Conservation (phyloP, 1,140 invertebrate genomes). For the Ceratoteleas bidentatus region DNA sequence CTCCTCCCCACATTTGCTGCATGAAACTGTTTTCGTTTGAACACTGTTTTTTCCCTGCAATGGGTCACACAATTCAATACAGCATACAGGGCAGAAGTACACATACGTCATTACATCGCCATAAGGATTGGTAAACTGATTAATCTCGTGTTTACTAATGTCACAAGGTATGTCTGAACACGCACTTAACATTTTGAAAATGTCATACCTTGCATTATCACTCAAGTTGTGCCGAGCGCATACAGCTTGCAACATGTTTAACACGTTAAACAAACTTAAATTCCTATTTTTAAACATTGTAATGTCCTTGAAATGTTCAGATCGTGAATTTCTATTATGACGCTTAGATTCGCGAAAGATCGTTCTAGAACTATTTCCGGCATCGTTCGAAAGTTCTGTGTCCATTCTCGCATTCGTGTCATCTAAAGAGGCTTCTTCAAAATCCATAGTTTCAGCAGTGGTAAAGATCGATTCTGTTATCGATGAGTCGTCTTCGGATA, state of each 20-base stretch:
- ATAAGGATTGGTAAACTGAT: neutral
- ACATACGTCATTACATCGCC: neutral
- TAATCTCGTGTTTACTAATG: neutral
- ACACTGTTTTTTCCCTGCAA: neutral
- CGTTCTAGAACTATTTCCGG: too few species aligned
- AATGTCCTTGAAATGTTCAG: neutral
- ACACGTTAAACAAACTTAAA: neutral
- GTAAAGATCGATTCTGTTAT: too few species aligned
- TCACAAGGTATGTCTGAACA: neutral
- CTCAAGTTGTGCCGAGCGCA: neutral
- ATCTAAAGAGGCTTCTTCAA: too few species aligned
- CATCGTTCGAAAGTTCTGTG: too few species aligned
- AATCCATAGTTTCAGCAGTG: too few species aligned
- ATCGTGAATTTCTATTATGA: neutral
- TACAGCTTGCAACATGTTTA: slow-evolving; percentile 5
- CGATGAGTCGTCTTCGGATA: too few species aligned
- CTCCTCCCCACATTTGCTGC: neutral
- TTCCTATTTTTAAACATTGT: neutral
- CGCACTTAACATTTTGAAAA: neutral
- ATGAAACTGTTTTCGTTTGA: neutral
- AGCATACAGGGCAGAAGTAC: neutral
- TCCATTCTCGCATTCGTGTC: too few species aligned
- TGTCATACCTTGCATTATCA: neutral
- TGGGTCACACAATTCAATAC: neutral
- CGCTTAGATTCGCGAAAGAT: too few species aligned